A percentile compares a stretch with the other conserved stretches of the same genome.
Conservation (phyloP, 1,140 invertebrate genomes). For the Whitmania pigra region DNA sequence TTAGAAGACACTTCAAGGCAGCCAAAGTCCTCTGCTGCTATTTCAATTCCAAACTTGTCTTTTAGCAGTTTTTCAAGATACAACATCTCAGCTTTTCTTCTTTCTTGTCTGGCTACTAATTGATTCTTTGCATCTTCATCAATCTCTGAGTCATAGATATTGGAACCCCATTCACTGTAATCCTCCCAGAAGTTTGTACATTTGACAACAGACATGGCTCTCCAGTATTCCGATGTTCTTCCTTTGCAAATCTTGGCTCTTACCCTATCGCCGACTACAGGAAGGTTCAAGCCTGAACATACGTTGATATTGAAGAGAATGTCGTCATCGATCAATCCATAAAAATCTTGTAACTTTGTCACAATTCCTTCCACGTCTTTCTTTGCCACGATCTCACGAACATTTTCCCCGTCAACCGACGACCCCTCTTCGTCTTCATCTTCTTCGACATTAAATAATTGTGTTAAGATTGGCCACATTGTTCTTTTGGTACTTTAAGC, state of each 20-base stretch:
- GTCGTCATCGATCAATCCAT: background rate
- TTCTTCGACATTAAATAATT: background rate
- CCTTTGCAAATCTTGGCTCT: background rate
- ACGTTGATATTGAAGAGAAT: background rate
- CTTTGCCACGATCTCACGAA: background rate
- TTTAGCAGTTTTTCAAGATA: slow-evolving; percentile 3
- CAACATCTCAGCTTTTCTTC: background rate
- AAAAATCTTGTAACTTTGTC: background rate
- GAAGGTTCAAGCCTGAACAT: background rate
- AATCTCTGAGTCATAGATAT: background rate
- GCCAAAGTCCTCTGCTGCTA: background rate
- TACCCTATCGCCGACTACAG: background rate
- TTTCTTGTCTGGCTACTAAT: background rate
- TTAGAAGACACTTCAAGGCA: background rate
- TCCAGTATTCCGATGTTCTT: background rate
- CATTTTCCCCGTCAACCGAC: background rate
- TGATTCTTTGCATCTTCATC: slow-evolving; percentile 9
- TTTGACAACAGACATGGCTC: background rate
- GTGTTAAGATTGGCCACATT: too few relatives aligned
- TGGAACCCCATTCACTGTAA: background rate
- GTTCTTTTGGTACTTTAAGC: too few relatives aligned
- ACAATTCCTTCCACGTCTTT: background rate
- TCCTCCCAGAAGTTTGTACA: slow-evolving; percentile 1
- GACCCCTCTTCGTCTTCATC: background rate
- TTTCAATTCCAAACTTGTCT: slow-evolving; percentile 11